These are phyloP conservation scores for Ptilodon capucinus DNA, from an alignment of 2,888 invertebrate genomes.

Conservation along the genomic window DNA sequence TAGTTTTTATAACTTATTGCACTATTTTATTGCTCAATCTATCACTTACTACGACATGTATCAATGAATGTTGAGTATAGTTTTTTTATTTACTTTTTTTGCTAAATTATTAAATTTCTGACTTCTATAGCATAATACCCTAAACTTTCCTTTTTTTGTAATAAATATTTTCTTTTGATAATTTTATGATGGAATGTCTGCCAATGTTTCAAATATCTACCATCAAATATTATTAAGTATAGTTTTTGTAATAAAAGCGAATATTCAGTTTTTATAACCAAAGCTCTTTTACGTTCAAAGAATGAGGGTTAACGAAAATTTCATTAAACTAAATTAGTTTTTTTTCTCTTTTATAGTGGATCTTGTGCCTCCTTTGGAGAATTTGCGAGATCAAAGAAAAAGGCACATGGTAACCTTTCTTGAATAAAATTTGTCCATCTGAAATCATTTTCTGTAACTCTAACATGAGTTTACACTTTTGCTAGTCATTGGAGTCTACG, in stretches of 20 bases:
- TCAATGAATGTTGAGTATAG: neutral
- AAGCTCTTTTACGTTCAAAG: slow-evolving; percentile 35
- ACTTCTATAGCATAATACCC: too few relatives aligned
- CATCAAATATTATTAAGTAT: neutral
- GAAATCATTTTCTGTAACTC: too few relatives aligned
- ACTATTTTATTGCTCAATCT: slow-evolving; percentile 11
- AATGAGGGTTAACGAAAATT: slow-evolving; percentile 33
- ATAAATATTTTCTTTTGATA: too few relatives aligned
- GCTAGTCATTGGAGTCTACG: too few relatives aligned
- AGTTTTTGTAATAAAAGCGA: slow-evolving; percentile 5
- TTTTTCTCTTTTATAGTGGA: slow-evolving; percentile 30
- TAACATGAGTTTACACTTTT: too few relatives aligned
- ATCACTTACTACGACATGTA: neutral
- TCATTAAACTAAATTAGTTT: slow-evolving; percentile 40
- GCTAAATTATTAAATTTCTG: too few relatives aligned
- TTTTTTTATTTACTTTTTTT: too few relatives aligned
- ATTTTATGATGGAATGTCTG: too few relatives aligned
- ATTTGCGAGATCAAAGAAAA: slow-evolving; percentile 30
- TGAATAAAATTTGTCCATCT: neutral
- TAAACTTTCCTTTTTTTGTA: too few relatives aligned
- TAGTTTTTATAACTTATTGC: slow-evolving; percentile 10
- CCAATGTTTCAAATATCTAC: neutral
- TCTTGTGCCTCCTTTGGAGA: slow-evolving; percentile 23
- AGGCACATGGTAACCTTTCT: neutral
- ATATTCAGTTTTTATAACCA: slow-evolving; percentile 25